These are phyloP conservation scores for Phallusia fumigata DNA, from an alignment of 23 tunicate genomes.

Conservation along the genomic window DNA sequence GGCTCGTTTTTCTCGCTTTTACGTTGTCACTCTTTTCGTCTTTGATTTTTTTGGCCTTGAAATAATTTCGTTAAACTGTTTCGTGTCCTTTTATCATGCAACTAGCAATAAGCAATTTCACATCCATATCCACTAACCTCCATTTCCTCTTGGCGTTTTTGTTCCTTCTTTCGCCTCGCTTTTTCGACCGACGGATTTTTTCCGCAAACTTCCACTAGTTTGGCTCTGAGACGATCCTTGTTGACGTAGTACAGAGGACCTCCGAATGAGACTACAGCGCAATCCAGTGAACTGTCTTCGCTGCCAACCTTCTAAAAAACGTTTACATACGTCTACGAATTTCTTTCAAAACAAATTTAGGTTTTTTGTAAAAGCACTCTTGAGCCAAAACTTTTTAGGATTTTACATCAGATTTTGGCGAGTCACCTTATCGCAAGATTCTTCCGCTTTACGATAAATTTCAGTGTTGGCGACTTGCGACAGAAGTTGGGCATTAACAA, in stretches of 20 bases:
- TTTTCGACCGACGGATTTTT: conserved; percentile 34
- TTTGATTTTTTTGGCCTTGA: no score
- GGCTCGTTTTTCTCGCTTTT: no score
- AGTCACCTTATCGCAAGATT: neutral
- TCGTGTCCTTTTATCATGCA: no score
- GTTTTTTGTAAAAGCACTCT: no score
- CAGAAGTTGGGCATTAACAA: conserved; percentile 30
- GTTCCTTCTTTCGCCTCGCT: conserved; percentile 32
- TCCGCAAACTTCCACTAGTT: conserved; percentile 6
- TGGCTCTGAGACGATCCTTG: conserved; percentile 35
- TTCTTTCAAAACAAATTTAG: no score
- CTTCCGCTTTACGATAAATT: conserved; percentile 28
- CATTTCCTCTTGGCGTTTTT: conserved; percentile 7
- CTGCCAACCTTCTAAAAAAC: no score
- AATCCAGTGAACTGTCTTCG: neutral
- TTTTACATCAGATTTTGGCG: neutral
- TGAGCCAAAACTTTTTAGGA: neutral
- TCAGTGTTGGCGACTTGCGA: conserved; percentile 53
- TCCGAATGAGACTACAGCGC: conserved; percentile 33
- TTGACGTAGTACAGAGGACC: conserved; percentile 65
- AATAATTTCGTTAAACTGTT: no score
- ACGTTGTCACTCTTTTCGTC: no score
- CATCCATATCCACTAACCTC: neutral
- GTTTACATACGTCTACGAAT: no score
- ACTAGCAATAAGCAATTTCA: no score